Conservation (phyloP, 2,113 vertebrate species). For the Rhinoptilus africanus region DNA sequence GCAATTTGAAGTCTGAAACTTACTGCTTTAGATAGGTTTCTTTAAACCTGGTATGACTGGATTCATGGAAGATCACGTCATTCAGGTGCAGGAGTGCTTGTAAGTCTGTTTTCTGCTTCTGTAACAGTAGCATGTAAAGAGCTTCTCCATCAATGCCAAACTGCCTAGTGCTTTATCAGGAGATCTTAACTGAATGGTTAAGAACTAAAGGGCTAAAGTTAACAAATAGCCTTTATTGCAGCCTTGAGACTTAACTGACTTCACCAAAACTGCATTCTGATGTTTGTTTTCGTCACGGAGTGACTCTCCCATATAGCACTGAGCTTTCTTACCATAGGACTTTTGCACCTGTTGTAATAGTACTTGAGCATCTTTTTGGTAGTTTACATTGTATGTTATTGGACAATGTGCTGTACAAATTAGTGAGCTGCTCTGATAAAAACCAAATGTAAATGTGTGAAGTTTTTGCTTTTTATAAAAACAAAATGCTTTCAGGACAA, state of each 20-base stretch:
- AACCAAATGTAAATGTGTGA: conserved; percentile 9
- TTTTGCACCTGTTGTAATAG: not conserved
- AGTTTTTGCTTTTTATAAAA: conserved; percentile 9
- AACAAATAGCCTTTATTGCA: conserved; percentile 48
- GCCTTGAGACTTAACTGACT: conserved; percentile 41
- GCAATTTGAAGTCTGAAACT: conserved; percentile 17
- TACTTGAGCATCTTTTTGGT: conserved; percentile 10
- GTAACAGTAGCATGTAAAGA: not conserved
- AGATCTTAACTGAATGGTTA: conserved; percentile 53
- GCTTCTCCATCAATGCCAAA: conserved; percentile 8
- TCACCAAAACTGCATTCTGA: conserved; percentile 25
- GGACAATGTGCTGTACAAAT: conserved; percentile 32
- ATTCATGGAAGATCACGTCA: conserved; percentile 4
- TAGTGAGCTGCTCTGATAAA: conserved; percentile 36
- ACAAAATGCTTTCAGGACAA: not conserved
- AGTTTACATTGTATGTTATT: conserved; percentile 8
- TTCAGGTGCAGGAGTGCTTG: conserved; percentile 33
- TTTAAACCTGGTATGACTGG: not conserved
- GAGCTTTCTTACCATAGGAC: not conserved
- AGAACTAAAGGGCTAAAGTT: conserved; percentile 67
- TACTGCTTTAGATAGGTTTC: not conserved
- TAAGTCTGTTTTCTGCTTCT: conserved; percentile 1
- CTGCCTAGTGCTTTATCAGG: conserved; percentile 36
- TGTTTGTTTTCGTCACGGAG: not conserved
- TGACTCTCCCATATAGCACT: not conserved